Percentiles rank a stretch among this genome's conserved stretches.
Evolutionary conservation across 2,888 invertebrate genomes (phyloP).

Genomic region (Taphrorychus bicolor): DNA sequence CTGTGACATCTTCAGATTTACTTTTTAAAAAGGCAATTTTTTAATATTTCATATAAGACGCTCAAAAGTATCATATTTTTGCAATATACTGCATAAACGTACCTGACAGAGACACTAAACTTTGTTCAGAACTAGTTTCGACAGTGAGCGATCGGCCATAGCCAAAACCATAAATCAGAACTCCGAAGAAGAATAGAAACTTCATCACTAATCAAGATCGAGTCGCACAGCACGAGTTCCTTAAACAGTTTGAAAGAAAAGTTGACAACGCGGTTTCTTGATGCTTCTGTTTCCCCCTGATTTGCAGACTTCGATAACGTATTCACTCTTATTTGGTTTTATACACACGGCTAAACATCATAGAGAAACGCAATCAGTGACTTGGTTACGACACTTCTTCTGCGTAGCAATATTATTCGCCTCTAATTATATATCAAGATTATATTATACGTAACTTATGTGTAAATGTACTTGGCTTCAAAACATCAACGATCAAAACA

Average conservation of each 20-base stretch:
- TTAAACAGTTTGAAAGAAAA: constrained; percentile 50
- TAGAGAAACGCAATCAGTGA: constrained; percentile 19
- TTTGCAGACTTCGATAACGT: constrained; percentile 48
- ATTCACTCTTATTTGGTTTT: constrained; percentile 40
- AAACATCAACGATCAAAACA: too few relatives aligned
- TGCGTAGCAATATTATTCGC: not conserved
- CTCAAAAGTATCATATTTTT: not conserved
- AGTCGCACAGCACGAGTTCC: constrained; percentile 46
- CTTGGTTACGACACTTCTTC: constrained; percentile 2
- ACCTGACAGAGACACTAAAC: constrained; percentile 4
- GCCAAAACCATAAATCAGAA: constrained; percentile 25
- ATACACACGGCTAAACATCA: constrained; percentile 30
- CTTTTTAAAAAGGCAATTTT: not conserved
- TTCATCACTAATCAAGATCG: constrained; percentile 39
- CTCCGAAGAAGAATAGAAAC: constrained; percentile 30
- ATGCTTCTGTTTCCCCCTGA: constrained; percentile 49
- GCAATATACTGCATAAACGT: not conserved
- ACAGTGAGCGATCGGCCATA: constrained; percentile 15
- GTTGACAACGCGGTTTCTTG: constrained; percentile 50
- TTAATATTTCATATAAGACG: not conserved
- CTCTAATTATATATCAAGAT: too few relatives aligned
- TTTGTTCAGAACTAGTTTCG: not conserved
- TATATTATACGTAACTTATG: too few relatives aligned
- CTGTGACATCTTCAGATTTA: not conserved
- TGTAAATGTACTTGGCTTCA: too few relatives aligned